Conservation (phyloP, 2,113 vertebrate species). For the Hylia prasina region DNA sequence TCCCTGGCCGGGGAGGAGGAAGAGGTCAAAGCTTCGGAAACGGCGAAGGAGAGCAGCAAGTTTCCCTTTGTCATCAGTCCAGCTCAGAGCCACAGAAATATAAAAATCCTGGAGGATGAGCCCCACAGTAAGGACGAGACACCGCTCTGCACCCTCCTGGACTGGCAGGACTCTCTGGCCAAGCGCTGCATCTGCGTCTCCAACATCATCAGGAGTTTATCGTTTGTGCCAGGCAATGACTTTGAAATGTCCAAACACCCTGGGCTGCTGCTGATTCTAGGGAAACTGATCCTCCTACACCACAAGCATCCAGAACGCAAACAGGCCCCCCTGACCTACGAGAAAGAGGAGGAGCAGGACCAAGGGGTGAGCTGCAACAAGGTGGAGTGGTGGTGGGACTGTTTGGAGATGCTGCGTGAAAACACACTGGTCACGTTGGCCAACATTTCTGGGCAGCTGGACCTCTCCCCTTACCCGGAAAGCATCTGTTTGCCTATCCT, state of each 20-base stretch:
- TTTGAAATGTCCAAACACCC: slow-evolving; percentile 98
- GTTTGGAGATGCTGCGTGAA: slow-evolving; percentile 94
- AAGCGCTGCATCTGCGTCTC: slow-evolving; percentile 95
- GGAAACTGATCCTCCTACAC: slow-evolving; percentile 93
- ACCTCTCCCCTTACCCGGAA: slow-evolving; percentile 94
- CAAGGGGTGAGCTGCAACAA: slow-evolving; percentile 90
- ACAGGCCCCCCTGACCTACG: slow-evolving; percentile 94
- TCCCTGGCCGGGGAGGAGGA: slow-evolving; percentile 84
- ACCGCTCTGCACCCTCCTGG: slow-evolving; percentile 87
- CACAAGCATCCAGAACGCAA: slow-evolving; percentile 96
- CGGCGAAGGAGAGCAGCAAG: slow-evolving; percentile 75
- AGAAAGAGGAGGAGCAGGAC: slow-evolving; percentile 96
- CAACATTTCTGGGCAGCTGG: slow-evolving; percentile 97
- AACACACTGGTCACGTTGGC: slow-evolving; percentile 97
- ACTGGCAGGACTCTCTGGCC: slow-evolving; percentile 96
- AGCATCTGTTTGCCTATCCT: slow-evolving; percentile 97
- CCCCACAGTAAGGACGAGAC: slow-evolving; percentile 98
- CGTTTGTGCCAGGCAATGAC: slow-evolving; percentile 96
- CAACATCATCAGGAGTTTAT: slow-evolving; percentile 97
- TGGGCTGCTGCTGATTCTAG: slow-evolving; percentile 91
- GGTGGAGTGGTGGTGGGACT: slow-evolving; percentile 99
- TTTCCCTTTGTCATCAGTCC: slow-evolving; percentile 76
- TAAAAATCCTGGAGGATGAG: slow-evolving; percentile 94
- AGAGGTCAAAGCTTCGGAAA: slow-evolving; percentile 69
- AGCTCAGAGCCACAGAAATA: slow-evolving; percentile 76